Percentiles rank a stretch among this genome's conserved stretches.
Evolutionary conservation across 2,888 invertebrate species (phyloP).

Genomic region (Nasonovia ribisnigri): DNA sequence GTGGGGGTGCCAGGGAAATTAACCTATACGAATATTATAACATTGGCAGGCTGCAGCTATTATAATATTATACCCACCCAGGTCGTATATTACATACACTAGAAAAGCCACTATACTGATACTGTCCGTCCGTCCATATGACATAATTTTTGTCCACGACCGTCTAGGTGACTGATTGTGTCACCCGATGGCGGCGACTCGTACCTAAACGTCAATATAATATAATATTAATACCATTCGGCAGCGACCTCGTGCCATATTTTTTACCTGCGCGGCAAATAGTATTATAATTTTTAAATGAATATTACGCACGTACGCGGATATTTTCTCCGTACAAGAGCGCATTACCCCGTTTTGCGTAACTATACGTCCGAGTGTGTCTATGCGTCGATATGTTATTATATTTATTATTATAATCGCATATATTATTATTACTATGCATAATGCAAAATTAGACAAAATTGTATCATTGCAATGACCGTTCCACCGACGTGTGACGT

Average conservation of each 20-base stretch:
- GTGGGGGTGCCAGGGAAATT: too few relatives aligned
- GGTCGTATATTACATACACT: not conserved
- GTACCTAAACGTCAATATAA: not conserved
- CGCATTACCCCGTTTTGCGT: constrained; percentile 25
- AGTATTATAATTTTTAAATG: not conserved
- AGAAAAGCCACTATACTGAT: not conserved
- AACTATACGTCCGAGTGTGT: not conserved
- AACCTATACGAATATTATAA: not conserved
- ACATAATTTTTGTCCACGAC: not conserved
- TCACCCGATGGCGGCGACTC: not conserved
- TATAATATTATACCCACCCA: not conserved
- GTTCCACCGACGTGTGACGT: not conserved
- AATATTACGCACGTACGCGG: constrained; percentile 1
- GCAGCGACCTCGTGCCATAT: constrained; percentile 41
- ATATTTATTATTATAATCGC: not conserved
- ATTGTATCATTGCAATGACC: not conserved
- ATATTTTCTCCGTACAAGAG: constrained; percentile 16
- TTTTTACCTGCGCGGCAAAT: not conserved
- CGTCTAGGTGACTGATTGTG: not conserved
- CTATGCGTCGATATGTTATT: not conserved
- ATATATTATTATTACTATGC: not conserved
- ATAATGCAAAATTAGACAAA: not conserved
- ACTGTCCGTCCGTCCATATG: not conserved
- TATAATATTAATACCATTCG: not conserved
- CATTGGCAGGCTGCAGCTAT: not conserved